These are phyloP conservation scores for Grus americana DNA, from an alignment of 2,113 vertebrate genomes.

Conservation along the genomic window DNA sequence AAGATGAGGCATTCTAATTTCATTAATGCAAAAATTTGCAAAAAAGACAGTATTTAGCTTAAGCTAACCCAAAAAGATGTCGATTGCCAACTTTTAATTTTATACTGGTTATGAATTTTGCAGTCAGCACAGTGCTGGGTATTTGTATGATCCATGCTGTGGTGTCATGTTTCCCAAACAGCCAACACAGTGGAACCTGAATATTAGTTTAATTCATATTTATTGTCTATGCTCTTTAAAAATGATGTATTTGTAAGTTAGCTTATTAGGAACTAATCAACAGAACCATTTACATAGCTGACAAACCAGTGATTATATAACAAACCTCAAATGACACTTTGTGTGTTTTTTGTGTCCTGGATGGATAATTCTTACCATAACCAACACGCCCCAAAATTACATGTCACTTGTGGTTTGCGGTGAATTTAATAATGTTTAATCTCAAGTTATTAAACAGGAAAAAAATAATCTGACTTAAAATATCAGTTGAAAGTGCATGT, in stretches of 20 bases:
- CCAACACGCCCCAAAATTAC: not conserved
- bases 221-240: not conserved
- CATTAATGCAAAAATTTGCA: constrained; percentile 2
- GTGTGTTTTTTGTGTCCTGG: not conserved
- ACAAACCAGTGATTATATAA: not conserved
- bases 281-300: not conserved
- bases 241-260: not conserved
- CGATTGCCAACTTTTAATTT: not conserved
- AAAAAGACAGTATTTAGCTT: not conserved
- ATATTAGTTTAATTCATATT: not conserved
- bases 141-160: not conserved
- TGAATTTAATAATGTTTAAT: not conserved
- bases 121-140: not conserved
- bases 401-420: not conserved
- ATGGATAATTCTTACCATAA: not conserved
- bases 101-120: not conserved
- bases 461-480: not conserved
- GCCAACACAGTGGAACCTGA: not conserved
- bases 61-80: not conserved
- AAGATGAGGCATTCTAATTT: not conserved
- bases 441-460: not conserved
- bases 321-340: not conserved
- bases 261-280: not conserved
- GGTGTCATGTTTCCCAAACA: not conserved
- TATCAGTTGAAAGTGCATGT: not conserved